Percentiles rank a stretch among this genome's conserved stretches.
These are phyloP conservation scores for Scrobipalpa costella DNA, from an alignment of 2,888 invertebrate species.

Conservation along the genomic window DNA sequence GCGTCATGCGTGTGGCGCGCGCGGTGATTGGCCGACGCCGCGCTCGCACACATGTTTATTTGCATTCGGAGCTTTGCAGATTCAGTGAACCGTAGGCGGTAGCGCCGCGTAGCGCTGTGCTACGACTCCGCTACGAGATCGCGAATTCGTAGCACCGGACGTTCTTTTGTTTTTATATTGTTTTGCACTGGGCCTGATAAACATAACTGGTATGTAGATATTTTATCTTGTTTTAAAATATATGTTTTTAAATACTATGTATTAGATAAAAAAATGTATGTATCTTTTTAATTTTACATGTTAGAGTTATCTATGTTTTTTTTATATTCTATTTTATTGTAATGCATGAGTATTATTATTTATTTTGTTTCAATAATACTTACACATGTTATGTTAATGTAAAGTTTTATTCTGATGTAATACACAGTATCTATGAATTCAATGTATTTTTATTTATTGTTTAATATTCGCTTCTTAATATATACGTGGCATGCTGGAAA, in stretches of 20 bases:
- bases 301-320: no score
- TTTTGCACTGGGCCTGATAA: constrained; percentile 22
- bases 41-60: constrained; percentile 75
- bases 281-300: not conserved
- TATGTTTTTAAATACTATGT: no score
- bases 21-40: constrained; percentile 68
- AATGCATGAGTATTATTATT: no score
- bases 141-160: constrained; percentile 46
- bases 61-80: constrained; percentile 76
- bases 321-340: no score
- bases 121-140: constrained; percentile 58
- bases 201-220: constrained; percentile 23
- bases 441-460: no score
- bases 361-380: no score
- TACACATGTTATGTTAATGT: no score
- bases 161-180: constrained; percentile 31
- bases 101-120: constrained; percentile 65
- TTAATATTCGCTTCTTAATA: no score
- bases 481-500: no score
- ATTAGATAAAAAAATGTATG: no score
- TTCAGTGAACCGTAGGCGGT: constrained; percentile 77
- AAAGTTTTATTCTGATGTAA: no score
- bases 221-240: not conserved
- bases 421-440: no score
- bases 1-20: constrained; percentile 72